phyloP scores from a whole-genome alignment of 2,113 vertebrate genomes.

The Lepisosteus oculatus region DNA sequence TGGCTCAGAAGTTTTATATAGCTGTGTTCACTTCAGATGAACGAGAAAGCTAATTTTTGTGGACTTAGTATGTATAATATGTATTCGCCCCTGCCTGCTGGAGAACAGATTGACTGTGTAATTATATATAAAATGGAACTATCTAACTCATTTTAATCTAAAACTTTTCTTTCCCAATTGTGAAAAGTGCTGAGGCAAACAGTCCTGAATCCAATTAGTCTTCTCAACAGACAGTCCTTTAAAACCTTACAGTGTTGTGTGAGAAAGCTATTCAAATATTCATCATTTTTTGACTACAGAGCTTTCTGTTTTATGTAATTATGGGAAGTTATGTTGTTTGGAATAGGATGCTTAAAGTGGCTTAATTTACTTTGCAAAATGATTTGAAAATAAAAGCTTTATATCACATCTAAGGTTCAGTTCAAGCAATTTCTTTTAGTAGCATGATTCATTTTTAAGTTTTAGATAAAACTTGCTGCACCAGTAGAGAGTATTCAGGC shows the following conservation, averaged over 20 bases:
- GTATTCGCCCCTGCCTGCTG: no score
- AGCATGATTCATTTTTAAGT: no score
- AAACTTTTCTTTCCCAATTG: neutral
- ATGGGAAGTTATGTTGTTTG: no score
- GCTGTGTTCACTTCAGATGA: neutral
- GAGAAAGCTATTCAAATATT: neutral
- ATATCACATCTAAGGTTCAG: no score
- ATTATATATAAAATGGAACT: neutral
- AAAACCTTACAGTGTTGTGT: neutral
- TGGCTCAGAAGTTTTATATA: neutral
- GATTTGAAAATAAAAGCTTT: no score
- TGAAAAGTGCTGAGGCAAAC: neutral
- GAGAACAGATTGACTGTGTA: neutral
- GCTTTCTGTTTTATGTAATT: neutral
- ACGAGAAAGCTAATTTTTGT: neutral
- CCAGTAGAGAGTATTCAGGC: no score
- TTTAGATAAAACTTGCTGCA: no score
- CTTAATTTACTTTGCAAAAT: no score
- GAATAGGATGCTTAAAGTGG: no score
- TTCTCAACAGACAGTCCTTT: neutral
- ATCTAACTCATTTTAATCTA: slow-evolving; percentile 3
- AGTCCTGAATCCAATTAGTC: neutral
- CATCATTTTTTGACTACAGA: neutral
- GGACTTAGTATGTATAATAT: no score
- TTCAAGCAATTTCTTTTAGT: no score